Evolutionary conservation across 2,888 invertebrate species (phyloP).

Genomic region (Flexamia atlantica): DNA sequence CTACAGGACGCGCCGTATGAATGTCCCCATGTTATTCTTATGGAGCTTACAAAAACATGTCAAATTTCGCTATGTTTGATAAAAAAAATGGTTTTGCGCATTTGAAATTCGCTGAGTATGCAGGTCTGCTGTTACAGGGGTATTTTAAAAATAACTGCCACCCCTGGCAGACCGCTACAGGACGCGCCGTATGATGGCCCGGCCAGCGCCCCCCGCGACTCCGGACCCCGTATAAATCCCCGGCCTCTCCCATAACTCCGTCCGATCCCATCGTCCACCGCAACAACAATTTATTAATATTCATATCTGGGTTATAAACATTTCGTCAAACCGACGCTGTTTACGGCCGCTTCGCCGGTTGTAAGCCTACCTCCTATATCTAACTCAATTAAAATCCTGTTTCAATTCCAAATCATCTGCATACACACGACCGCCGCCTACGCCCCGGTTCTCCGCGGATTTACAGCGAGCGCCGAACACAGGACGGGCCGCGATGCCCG

Average conservation of each 20-base stretch:
- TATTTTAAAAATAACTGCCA: too few species aligned
- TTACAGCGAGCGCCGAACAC: background rate
- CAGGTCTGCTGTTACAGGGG: too few species aligned
- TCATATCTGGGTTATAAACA: constrained; percentile 61
- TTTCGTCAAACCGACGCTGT: constrained; percentile 59
- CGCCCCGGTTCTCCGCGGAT: background rate
- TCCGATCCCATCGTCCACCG: constrained; percentile 49
- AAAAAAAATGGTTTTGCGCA: too few species aligned
- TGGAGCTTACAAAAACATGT: too few species aligned
- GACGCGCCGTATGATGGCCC: background rate
- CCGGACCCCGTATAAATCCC: constrained; percentile 52
- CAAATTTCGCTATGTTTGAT: too few species aligned
- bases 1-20: too few species aligned
- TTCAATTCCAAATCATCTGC: constrained; percentile 56
- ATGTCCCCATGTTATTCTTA: too few species aligned
- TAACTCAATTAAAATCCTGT: constrained; percentile 57
- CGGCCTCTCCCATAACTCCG: constrained; percentile 40
- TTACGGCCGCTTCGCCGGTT: background rate
- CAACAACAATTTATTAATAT: constrained; percentile 61
- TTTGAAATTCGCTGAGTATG: too few species aligned
- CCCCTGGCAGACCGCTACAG: background rate
- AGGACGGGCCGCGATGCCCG: background rate
- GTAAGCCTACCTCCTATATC: constrained; percentile 52
- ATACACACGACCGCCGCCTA: constrained; percentile 42
- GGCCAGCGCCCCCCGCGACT: constrained; percentile 31